Conservation (phyloP, 2,888 invertebrate species). For the Apodemia duryi region DNA sequence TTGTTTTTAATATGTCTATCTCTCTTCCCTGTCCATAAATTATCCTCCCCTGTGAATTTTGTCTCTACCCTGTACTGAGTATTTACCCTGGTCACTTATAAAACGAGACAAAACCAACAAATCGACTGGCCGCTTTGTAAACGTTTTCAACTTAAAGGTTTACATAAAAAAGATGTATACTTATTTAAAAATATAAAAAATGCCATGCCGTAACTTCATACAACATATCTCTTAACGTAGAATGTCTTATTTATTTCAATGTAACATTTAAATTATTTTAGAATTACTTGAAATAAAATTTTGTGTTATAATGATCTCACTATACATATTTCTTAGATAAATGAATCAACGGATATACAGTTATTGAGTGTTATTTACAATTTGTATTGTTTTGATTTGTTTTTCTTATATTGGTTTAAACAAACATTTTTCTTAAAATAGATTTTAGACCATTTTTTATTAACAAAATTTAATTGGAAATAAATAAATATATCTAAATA, state of each 20-base stretch:
- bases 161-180: constrained; percentile 24
- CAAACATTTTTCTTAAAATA: too few species aligned
- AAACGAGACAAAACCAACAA: constrained; percentile 28
- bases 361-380: too few species aligned
- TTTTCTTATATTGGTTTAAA: too few species aligned
- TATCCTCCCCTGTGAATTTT: constrained; percentile 26
- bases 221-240: constrained; percentile 10
- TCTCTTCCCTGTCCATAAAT: constrained; percentile 22
- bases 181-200: constrained; percentile 25
- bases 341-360: too few species aligned
- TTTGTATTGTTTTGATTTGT: too few species aligned
- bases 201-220: constrained; percentile 21
- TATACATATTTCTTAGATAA: too few species aligned
- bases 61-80: constrained; percentile 30
- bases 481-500: too few species aligned
- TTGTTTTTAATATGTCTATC: constrained; percentile 14
- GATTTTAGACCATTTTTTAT: too few species aligned
- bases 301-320: too few species aligned
- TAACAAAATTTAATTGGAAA: too few species aligned
- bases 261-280: too few species aligned
- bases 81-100: constrained; percentile 29
- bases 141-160: constrained; percentile 26
- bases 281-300: too few species aligned
- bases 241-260: background rate
- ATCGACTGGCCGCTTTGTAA: constrained; percentile 30